Evolutionary conservation across 2,888 invertebrate species (phyloP), one percentile per base, ranked within the genome.

Genomic region (Mythimna albipuncta): DNA sequence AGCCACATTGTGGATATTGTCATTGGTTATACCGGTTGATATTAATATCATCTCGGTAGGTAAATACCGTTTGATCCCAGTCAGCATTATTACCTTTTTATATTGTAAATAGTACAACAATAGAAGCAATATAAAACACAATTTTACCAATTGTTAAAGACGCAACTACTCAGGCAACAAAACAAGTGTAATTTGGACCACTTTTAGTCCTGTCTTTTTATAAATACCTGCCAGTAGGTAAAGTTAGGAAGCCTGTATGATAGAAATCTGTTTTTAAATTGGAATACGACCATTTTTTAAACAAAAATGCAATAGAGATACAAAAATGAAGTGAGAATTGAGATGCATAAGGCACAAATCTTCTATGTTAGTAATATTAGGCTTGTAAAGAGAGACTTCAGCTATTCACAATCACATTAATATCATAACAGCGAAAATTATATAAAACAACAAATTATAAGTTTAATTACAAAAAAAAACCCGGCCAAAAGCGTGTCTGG

Each of bases 21-120:
- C 16, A 41, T 50, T n/a, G 21, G 26, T 2, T 4, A 10, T 59
- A 16, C 41, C 19, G n/a, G 1, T 16, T 57, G 2, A 50, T 50
- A 44, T 69, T 64, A 69, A 69, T 74, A 63, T 47, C 6, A 3
- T 26, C 26, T 73, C 41, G 6, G n/a, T 13, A 64, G 9, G n/a
- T 13, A 64, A 61, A 71, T 70, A 64, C 2, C 21, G 21, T 41
- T 78, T 54, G 71, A 78, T 77, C 19, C 41, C n/a, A 32, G 6
- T 35, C n/a, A 13, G 6, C 5, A 26, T 58, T 44, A 73, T 50
- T 65, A 41, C 19, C 6, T 55, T 76, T 65, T 65, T 64, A 10
- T 41, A 13, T 2, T 26, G 41, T 52, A 62, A 32, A 41, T 7
- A 70, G 11, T 26, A 54, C 6, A 32, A 21, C 16, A 69, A 41